phyloP scores from a whole-genome alignment of 1,140 invertebrate genomes.

The Lepidurus apus region DNA sequence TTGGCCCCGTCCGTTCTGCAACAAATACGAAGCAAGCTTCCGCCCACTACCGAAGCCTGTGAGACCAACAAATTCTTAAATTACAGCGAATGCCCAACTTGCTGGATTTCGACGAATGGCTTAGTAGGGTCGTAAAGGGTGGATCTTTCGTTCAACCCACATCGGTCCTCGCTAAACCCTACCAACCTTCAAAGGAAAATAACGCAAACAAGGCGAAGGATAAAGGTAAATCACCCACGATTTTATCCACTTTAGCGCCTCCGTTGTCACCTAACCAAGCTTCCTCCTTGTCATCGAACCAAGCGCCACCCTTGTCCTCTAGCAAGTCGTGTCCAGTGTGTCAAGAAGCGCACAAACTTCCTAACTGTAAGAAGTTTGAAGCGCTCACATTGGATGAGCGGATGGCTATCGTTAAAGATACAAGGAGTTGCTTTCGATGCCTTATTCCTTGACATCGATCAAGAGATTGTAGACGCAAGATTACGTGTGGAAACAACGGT shows the following conservation, averaged over 20 bases:
- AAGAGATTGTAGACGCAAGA: not conserved
- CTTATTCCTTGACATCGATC: not conserved
- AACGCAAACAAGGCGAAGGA: not conserved
- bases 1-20: not conserved
- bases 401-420: not conserved
- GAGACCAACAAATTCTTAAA: not conserved
- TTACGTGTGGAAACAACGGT: not conserved
- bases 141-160: not conserved
- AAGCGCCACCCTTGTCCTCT: not conserved
- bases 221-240: not conserved
- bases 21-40: not conserved
- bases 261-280: not conserved
- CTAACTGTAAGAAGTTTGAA: not conserved
- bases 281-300: not conserved
- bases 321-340: not conserved
- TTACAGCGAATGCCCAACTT: not conserved
- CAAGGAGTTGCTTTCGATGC: constrained; percentile 24
- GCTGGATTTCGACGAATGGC: not conserved
- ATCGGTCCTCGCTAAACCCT: not conserved
- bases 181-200: not conserved
- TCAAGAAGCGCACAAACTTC: not conserved
- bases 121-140: not conserved
- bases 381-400: not conserved
- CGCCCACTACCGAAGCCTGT: not conserved
- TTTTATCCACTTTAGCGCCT: not conserved